A percentile compares a stretch with the other conserved stretches of the same genome.
Evolutionary conservation across 2,797 vertebrate species (phyloP).

Genomic region (Sebastes diaconus): DNA sequence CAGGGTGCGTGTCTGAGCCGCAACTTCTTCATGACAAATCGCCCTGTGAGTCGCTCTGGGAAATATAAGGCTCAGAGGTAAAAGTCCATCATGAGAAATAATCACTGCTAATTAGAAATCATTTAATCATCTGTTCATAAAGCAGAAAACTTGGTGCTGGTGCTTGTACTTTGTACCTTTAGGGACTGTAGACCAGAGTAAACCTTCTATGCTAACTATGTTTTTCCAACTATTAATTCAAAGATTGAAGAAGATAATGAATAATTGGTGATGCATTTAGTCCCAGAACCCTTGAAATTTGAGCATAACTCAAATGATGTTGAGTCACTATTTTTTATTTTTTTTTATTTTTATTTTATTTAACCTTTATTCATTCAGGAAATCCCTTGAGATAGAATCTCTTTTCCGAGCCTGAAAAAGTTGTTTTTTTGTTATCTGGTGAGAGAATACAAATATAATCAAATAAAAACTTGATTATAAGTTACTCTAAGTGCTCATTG

Average conservation of each 20-base stretch:
- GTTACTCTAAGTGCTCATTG: too few relatives aligned
- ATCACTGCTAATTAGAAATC: not conserved
- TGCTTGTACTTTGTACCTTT: not conserved
- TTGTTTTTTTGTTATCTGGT: not conserved
- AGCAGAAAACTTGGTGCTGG: not conserved
- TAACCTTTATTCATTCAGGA: too few relatives aligned
- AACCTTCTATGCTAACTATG: not conserved
- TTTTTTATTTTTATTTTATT: too few relatives aligned
- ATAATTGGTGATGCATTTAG: not conserved
- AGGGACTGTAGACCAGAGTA: not conserved
- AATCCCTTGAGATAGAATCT: too few relatives aligned
- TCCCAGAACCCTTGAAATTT: not conserved
- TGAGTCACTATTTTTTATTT: not conserved
- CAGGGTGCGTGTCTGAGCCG: conserved; percentile 70
- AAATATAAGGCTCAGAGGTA: conserved; percentile 77
- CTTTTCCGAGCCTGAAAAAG: not conserved
- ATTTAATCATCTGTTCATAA: not conserved
- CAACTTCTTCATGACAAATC: conserved; percentile 76
- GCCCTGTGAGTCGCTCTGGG: conserved; percentile 78
- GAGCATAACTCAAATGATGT: not conserved
- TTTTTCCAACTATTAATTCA: not conserved
- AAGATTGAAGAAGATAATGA: not conserved
- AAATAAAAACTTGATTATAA: not conserved
- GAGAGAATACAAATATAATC: not conserved
- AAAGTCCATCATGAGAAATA: not conserved